Base-by-base conservation (phyloP, 2,797 vertebrate genomes). In the Mastacembelus armatus region DNA sequence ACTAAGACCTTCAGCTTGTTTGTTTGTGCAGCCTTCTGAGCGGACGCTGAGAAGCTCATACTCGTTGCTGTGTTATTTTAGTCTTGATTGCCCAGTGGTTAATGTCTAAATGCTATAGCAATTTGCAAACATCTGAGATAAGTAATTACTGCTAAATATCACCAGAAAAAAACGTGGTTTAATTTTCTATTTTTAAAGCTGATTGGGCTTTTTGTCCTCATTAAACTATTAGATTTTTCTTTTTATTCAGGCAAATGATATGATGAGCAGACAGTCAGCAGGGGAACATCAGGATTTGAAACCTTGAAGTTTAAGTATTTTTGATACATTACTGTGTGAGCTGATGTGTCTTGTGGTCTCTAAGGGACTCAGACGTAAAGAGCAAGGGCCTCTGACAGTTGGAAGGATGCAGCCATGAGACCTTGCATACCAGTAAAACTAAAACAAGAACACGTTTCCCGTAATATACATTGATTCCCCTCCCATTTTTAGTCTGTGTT, bases 371-470 rank as follows among this genome's bases (percentile, higher is more conserved):
- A 78, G 62, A 81, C 50, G 50, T 68, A 44, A 71, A 75, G 32
- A 85, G 63, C 39, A 19, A 59, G 72, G 45, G 60, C 74, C 66
- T 77, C 64, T 84, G 87, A 85, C 85, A 77, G 88, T 91, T 88
- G 60, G 77, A 80, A 89, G 84, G 89, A 88, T 88, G 86, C 78
- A 85, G 85, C 73, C 63, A 77, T 70, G 54, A 87, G 79, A 85
- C 67, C 73, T 77, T 62, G 74, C n/a, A 57, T 79, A 87, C 85
- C 80, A 78, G 87, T 83, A 82, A 85, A 74, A 84, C 78, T 86
- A 89, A 88, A 91, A 89, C 66, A 81, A 89, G 78, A 90, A 75
- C 84, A 85, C 56, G 40, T 89, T 93, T 93, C 91, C 90, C 84
- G 89, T 87, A 89, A 89, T 85, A 88, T 84, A 83, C 73, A 78